These are phyloP conservation scores for Dolichoris vasculosae DNA, from an alignment of 1,140 invertebrate species.

Conservation along the genomic window DNA sequence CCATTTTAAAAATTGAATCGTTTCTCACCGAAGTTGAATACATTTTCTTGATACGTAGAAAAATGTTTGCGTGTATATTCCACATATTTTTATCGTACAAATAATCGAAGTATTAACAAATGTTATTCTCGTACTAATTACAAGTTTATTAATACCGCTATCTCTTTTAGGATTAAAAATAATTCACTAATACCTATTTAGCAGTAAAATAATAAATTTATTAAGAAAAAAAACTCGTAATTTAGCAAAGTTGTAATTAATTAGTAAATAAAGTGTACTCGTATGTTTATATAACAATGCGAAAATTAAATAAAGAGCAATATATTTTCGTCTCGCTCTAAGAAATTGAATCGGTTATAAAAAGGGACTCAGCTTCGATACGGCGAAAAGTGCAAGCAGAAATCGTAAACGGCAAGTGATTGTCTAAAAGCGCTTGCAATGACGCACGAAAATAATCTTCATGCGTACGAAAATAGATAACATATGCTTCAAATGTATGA, in stretches of 20 bases:
- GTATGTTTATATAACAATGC: not conserved
- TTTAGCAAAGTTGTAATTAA: not conserved
- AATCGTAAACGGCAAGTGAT: slow-evolving; percentile 38
- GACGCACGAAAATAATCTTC: slow-evolving; percentile 38
- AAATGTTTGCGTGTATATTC: too few relatives aligned
- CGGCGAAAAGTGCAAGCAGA: slow-evolving; percentile 4
- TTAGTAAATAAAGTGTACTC: not conserved
- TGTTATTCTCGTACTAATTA: too few relatives aligned
- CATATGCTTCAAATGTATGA: slow-evolving; percentile 3
- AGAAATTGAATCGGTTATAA: not conserved
- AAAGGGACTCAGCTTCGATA: slow-evolving; percentile 8
- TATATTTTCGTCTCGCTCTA: not conserved
- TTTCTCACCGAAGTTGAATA: too few relatives aligned
- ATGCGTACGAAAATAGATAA: slow-evolving; percentile 31
- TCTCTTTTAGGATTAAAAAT: too few relatives aligned
- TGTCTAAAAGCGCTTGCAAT: slow-evolving; percentile 1
- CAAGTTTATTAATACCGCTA: too few relatives aligned
- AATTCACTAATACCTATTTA: too few relatives aligned
- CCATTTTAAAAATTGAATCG: too few relatives aligned
- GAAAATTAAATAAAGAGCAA: not conserved
- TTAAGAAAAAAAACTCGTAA: too few relatives aligned
- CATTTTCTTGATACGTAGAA: too few relatives aligned
- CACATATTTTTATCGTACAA: too few relatives aligned
- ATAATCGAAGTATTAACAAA: too few relatives aligned
- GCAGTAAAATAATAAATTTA: too few relatives aligned